Conservation (phyloP, 2,888 invertebrate species). For the Noctua pronuba region DNA sequence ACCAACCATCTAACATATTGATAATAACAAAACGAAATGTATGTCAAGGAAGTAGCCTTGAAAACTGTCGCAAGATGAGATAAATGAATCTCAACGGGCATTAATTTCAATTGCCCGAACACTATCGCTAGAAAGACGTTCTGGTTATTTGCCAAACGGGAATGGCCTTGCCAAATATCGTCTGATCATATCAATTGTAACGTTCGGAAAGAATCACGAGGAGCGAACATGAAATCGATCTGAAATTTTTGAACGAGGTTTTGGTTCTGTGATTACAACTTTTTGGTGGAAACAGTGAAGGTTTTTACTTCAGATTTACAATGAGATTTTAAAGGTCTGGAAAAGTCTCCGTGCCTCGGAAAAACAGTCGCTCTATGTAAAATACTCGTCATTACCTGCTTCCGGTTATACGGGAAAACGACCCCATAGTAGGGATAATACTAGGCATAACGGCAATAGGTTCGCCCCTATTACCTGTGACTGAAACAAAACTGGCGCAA, state of each 20-base stretch:
- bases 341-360: neutral
- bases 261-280: neutral
- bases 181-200: constrained; percentile 51
- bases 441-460: too few species aligned
- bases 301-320: neutral
- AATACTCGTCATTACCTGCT: neutral
- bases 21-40: constrained; percentile 20
- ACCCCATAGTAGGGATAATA: too few species aligned
- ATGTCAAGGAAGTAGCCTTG: constrained; percentile 25
- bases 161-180: constrained; percentile 55
- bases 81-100: constrained; percentile 47
- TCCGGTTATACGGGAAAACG: neutral
- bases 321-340: neutral
- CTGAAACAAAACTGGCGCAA: too few species aligned
- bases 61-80: constrained; percentile 26
- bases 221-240: constrained; percentile 12
- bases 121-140: constrained; percentile 58
- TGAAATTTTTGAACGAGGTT: constrained; percentile 9
- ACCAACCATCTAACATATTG: neutral
- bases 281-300: neutral
- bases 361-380: neutral
- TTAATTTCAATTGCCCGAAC: constrained; percentile 56
- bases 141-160: constrained; percentile 65
- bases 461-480: too few species aligned
- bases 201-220: constrained; percentile 15